Evolutionary conservation across 2,113 vertebrate species (phyloP), one percentile per base, ranked within the genome.

Genomic region (Lagopus leucura): DNA sequence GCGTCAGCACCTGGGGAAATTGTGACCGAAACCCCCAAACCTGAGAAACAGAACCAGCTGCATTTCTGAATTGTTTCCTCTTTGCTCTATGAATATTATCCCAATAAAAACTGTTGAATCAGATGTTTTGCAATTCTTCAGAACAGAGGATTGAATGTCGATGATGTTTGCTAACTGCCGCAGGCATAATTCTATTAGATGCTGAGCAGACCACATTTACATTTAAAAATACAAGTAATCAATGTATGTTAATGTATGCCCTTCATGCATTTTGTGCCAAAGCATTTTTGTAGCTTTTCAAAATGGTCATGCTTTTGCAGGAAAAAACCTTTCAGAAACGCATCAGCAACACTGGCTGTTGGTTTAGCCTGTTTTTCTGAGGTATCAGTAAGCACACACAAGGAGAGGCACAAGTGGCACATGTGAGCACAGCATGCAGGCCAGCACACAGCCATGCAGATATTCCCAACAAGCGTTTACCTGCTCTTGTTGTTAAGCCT

Each of bases 161-260:
- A 28, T 88, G 89, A 61, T 15, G 22, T 80, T 83, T 90, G 65
- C 65, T 84, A 88, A 67, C 88, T 88, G 54, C 54, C 65, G 40
- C 72, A 75, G 65, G 60, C 70, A 76, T 96, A 93, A 92, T 94
- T 88, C 84, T 84, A 84, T 96, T 55, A 83, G 75, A 93, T 93
- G 83, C 81, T 73, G 86, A 95, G 88, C 92, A 91, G 92, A 72
- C 55, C 40, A 63, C 76, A 75, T 84, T 92, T 94, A 82, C 52
- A 76, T 89, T 95, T 89, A 85, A 92, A 92, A 93, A 93, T 74
- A 63, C 36, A 63, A 81, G 70, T 73, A 93, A 94, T 94, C 86
- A 90, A 87, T 80, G 36, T 64, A 78, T 71, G 71, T 86, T 96
- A 95, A 97, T 92, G 75, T 70, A 57, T 83, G 88, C 38, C 82